Conservation (phyloP, 1,140 invertebrate genomes). For the Catajapyx aquilonaris region DNA sequence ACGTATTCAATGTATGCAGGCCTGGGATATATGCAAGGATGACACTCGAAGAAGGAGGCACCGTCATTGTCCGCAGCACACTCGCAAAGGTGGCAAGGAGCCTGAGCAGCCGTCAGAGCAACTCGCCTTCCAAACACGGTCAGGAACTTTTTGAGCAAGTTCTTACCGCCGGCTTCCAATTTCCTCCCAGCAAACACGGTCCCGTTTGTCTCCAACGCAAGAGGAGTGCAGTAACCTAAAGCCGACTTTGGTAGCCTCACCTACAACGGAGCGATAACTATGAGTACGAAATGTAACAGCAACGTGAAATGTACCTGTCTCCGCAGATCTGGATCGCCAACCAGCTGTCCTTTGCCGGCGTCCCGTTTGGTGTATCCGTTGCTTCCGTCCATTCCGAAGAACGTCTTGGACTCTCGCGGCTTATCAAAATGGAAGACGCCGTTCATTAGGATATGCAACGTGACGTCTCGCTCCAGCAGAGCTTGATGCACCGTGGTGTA, state of each 20-base stretch:
- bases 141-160: constrained; percentile 39
- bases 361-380: constrained; percentile 57
- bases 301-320: too few species aligned
- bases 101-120: constrained; percentile 34
- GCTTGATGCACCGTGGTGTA: constrained; percentile 55
- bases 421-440: constrained; percentile 51
- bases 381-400: constrained; percentile 44
- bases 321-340: constrained; percentile 40
- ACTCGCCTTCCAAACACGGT: constrained; percentile 45
- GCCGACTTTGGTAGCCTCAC: constrained; percentile 48
- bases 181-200: constrained; percentile 40
- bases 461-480: constrained; percentile 53
- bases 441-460: constrained; percentile 61
- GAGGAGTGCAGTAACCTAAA: constrained; percentile 51
- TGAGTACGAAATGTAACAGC: too few species aligned
- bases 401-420: constrained; percentile 39
- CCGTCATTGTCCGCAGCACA: constrained; percentile 42
- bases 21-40: constrained; percentile 30
- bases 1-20: constrained; percentile 18
- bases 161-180: constrained; percentile 28
- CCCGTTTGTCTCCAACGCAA: constrained; percentile 66
- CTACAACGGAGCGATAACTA: too few species aligned
- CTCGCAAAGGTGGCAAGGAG: constrained; percentile 44
- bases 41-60: constrained; percentile 36
- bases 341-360: constrained; percentile 29